These are phyloP conservation scores for Euschistus heros DNA, from an alignment of 1,140 invertebrate genomes.

Conservation along the genomic window DNA sequence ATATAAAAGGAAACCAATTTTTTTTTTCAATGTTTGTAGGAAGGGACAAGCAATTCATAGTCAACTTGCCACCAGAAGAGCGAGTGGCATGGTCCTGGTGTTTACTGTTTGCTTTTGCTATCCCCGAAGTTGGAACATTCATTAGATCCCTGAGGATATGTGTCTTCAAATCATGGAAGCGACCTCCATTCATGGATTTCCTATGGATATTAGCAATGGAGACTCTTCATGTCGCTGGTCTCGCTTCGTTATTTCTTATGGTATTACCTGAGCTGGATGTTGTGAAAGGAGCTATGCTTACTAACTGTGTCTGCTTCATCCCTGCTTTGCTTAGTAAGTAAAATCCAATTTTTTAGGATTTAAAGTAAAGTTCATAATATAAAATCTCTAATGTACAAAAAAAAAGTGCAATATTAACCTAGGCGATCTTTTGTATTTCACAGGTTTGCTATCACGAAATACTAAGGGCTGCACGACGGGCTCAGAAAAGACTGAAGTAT, in stretches of 20 bases:
- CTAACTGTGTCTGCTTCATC: slow-evolving; percentile 84
- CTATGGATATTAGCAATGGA: slow-evolving; percentile 64
- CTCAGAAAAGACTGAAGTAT: slow-evolving; percentile 47
- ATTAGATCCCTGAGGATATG: slow-evolving; percentile 77
- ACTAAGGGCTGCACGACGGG: slow-evolving; percentile 43
- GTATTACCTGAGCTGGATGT: slow-evolving; percentile 85
- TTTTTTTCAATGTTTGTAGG: slow-evolving; percentile 41
- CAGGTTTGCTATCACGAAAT: slow-evolving; percentile 64
- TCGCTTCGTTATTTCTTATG: slow-evolving; percentile 72
- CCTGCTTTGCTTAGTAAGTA: slow-evolving; percentile 60
- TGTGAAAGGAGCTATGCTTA: slow-evolving; percentile 84
- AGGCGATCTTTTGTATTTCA: slow-evolving; percentile 30
- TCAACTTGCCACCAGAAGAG: slow-evolving; percentile 65
- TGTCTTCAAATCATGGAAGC: slow-evolving; percentile 59
- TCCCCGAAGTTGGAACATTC: slow-evolving; percentile 77
- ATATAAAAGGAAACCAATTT: neutral
- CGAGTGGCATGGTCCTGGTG: slow-evolving; percentile 88
- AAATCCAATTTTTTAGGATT: too few relatives aligned
- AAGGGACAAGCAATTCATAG: slow-evolving; percentile 70
- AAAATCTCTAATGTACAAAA: too few relatives aligned
- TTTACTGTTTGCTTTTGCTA: slow-evolving; percentile 70
- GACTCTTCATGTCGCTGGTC: slow-evolving; percentile 72
- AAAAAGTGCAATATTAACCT: too few relatives aligned
- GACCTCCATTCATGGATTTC: slow-evolving; percentile 31
- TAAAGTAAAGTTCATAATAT: too few relatives aligned